Percentiles rank a stretch among this genome's conserved stretches.
Evolutionary conservation across 2,888 invertebrate genomes (phyloP).

Genomic region (Zonitis immaculata): DNA sequence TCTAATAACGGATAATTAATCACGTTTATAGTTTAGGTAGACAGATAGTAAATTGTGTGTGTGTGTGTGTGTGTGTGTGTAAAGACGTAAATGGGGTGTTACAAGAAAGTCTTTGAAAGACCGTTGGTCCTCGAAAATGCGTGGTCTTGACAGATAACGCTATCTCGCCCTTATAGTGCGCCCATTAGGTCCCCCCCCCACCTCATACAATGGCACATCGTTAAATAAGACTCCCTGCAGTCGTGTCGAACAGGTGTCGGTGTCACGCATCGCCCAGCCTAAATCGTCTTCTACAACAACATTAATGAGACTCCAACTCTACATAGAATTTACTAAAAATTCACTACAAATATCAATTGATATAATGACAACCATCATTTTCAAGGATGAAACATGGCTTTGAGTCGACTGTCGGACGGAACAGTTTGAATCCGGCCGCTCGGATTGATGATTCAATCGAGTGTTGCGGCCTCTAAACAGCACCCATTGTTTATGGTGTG

Average conservation of each 20-base stretch:
- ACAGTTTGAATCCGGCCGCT: constrained; percentile 28
- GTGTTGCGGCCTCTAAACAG: constrained; percentile 38
- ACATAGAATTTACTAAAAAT: background rate
- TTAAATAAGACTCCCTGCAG: constrained; percentile 38
- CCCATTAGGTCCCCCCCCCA: constrained; percentile 45
- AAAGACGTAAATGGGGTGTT: constrained; percentile 26
- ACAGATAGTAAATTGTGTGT: background rate
- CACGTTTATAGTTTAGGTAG: background rate
- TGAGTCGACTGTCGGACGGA: constrained; percentile 23
- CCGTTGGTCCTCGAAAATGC: constrained; percentile 36
- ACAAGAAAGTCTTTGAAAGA: constrained; percentile 20
- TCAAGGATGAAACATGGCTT: background rate
- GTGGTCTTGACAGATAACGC: constrained; percentile 47
- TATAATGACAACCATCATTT: background rate
- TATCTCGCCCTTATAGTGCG: constrained; percentile 41
- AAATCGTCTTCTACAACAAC: constrained; percentile 30
- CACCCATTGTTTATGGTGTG: constrained; percentile 40
- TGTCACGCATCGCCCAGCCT: constrained; percentile 34
- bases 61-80: background rate
- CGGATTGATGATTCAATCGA: constrained; percentile 45
- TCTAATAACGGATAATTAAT: constrained; percentile 7
- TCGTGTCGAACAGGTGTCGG: constrained; percentile 42
- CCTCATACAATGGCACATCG: constrained; percentile 41
- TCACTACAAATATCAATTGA: background rate
- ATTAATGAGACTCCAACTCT: constrained; percentile 32